phyloP scores from a whole-genome alignment of 2,797 vertebrate genomes.

The Pampus argenteus region DNA sequence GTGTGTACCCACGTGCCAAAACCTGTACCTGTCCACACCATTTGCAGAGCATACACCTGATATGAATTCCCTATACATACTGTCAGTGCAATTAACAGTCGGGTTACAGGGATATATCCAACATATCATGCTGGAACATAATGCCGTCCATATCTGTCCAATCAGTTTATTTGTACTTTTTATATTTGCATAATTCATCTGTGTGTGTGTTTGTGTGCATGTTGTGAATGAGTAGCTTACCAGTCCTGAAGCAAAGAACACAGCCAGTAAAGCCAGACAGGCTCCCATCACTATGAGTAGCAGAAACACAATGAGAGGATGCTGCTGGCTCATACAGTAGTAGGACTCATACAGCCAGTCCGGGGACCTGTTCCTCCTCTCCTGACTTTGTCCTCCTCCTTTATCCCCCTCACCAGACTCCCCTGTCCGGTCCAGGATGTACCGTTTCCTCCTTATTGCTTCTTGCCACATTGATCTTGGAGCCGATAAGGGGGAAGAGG shows the following conservation, averaged over 20 bases:
- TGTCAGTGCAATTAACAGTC: not conserved
- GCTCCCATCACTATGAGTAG: slow-evolving; percentile 98
- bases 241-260: slow-evolving; percentile 98
- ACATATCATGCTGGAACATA: not conserved
- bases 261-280: slow-evolving; percentile 93
- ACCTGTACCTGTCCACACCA: not conserved
- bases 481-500: slow-evolving; percentile 67
- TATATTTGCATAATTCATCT: slow-evolving; percentile 1
- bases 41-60: slow-evolving; percentile 12
- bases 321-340: slow-evolving; percentile 99
- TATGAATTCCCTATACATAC: not conserved
- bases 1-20: not conserved
- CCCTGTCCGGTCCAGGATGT: slow-evolving; percentile 74
- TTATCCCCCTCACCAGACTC: slow-evolving; percentile 67
- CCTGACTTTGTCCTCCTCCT: slow-evolving; percentile 62
- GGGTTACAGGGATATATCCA: not conserved
- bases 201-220: slow-evolving; percentile 10
- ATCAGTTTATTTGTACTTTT: slow-evolving; percentile 29
- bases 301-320: slow-evolving; percentile 97
- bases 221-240: slow-evolving; percentile 85
- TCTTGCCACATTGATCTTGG: slow-evolving; percentile 88
- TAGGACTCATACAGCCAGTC: slow-evolving; percentile 94
- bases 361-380: slow-evolving; percentile 82
- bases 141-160: not conserved
- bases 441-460: slow-evolving; percentile 85